Evolutionary conservation across 2,113 vertebrate genomes (phyloP).

Genomic region (Cnemophilus loriae): DNA sequence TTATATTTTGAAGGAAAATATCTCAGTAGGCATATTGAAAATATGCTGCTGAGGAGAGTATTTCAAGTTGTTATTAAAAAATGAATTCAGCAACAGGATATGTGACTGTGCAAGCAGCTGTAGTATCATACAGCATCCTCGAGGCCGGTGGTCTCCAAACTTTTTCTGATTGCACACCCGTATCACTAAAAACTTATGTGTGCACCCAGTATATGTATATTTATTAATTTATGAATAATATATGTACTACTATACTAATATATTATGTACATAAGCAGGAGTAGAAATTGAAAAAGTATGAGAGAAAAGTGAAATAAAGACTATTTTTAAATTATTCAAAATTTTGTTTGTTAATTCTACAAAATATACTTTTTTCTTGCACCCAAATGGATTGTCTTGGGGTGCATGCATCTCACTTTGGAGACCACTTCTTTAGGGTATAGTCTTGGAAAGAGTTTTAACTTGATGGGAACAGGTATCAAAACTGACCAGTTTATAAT

Average conservation of each 20-base stretch:
- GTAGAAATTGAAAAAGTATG: neutral
- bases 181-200: neutral
- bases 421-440: neutral
- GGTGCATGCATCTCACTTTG: neutral
- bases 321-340: neutral
- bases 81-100: neutral
- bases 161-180: neutral
- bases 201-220: neutral
- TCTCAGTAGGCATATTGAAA: neutral
- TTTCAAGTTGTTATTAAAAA: neutral
- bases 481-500: neutral
- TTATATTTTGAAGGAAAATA: neutral
- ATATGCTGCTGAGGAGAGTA: neutral
- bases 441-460: neutral
- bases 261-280: neutral
- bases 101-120: neutral
- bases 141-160: neutral
- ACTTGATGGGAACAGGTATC: neutral
- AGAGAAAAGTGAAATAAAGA: neutral
- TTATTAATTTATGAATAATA: neutral
- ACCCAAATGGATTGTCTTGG: neutral
- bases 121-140: neutral
- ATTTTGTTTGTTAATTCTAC: neutral
- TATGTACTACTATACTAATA: neutral
- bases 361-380: neutral